Conservation (phyloP, 2,888 invertebrate species). For the Lottia scabra region DNA sequence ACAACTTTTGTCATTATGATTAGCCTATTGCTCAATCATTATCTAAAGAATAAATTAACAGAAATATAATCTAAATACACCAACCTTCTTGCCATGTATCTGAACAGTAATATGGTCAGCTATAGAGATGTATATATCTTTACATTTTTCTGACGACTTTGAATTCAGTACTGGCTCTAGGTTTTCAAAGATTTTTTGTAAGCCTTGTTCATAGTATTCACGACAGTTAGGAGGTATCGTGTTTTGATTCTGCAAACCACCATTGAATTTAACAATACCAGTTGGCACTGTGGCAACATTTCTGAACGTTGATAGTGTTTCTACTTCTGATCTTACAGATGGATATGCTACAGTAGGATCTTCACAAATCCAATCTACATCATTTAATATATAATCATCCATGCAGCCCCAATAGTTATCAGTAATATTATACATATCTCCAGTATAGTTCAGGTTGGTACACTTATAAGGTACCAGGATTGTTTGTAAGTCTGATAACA, state of each 20-base stretch:
- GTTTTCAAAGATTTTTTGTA: neutral
- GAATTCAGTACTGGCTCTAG: constrained; percentile 8
- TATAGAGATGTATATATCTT: constrained; percentile 11
- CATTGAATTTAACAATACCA: constrained; percentile 27
- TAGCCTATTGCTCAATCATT: no score
- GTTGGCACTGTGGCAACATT: constrained; percentile 27
- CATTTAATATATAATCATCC: constrained; percentile 21
- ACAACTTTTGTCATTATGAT: no score
- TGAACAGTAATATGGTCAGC: neutral
- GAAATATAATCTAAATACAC: no score
- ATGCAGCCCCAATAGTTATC: constrained; percentile 27
- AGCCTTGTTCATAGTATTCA: constrained; percentile 9
- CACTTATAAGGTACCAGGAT: constrained; percentile 13
- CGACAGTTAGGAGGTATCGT: constrained; percentile 1
- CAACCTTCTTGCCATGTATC: neutral
- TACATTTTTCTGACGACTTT: neutral
- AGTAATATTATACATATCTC: constrained; percentile 19
- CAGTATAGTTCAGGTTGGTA: constrained; percentile 19
- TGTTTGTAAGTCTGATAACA: no score
- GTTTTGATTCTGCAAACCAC: constrained; percentile 11
- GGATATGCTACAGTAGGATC: no score
- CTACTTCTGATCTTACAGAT: constrained; percentile 3
- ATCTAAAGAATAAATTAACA: no score
- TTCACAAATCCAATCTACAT: constrained; percentile 11
- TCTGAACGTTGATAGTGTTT: neutral